Conservation (phyloP, 2,113 vertebrate species). For the Prolemur simus region DNA sequence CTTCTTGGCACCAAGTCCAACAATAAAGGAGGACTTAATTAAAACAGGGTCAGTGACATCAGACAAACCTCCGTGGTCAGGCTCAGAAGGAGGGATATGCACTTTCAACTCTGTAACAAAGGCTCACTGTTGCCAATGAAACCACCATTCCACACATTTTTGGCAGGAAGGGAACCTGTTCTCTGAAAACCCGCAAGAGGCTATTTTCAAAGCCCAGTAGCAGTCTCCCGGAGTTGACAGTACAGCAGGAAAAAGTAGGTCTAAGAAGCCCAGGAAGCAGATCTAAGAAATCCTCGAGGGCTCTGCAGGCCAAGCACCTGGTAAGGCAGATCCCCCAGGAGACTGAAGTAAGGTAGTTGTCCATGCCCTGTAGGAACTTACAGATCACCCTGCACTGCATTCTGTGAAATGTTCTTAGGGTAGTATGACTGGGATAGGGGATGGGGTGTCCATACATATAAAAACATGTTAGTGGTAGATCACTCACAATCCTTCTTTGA, state of each 20-base stretch:
- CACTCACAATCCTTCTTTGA: not conserved
- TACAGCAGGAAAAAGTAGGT: slow-evolving; percentile 2
- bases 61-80: slow-evolving; percentile 1
- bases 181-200: not conserved
- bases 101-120: slow-evolving; percentile 66
- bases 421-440: not conserved
- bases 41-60: slow-evolving; percentile 67
- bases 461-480: not conserved
- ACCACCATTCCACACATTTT: slow-evolving; percentile 58
- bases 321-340: not conserved
- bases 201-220: slow-evolving; percentile 47
- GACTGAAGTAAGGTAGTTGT: not conserved
- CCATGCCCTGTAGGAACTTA: not conserved
- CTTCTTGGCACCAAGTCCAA: slow-evolving; percentile 50
- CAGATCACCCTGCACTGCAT: slow-evolving; percentile 13
- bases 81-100: slow-evolving; percentile 17
- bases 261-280: not conserved
- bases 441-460: not conserved
- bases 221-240: not conserved
- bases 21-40: slow-evolving; percentile 66
- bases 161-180: slow-evolving; percentile 37
- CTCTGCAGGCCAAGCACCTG: not conserved
- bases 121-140: slow-evolving; percentile 55
- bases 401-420: not conserved
- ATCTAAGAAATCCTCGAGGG: not conserved